Evolutionary conservation across 2,888 invertebrate species (phyloP).

Genomic region (Aleiodes leptofemur): DNA sequence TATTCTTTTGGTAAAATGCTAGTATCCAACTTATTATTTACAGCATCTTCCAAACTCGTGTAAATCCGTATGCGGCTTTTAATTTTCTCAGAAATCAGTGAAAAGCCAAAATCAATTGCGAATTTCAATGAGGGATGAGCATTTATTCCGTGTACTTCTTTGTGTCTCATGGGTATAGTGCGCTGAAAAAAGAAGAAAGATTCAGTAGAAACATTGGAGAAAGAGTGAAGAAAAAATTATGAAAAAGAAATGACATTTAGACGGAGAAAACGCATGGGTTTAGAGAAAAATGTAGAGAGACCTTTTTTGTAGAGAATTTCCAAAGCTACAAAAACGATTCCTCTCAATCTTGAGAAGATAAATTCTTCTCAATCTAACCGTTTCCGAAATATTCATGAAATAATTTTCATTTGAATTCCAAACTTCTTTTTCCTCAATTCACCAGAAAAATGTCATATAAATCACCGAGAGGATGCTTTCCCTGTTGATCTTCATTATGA

Average conservation of each 20-base stretch:
- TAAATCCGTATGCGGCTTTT: slow-evolving; percentile 83
- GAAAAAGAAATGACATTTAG: no score
- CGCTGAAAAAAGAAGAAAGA: slow-evolving; percentile 75
- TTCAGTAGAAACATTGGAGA: slow-evolving; percentile 1
- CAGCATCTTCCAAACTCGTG: slow-evolving; percentile 79
- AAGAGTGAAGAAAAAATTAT: not conserved
- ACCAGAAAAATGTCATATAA: no score
- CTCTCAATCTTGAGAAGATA: no score
- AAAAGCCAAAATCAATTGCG: slow-evolving; percentile 86
- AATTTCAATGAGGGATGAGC: slow-evolving; percentile 86
- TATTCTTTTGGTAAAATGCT: slow-evolving; percentile 87
- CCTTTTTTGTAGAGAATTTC: no score
- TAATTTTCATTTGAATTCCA: no score
- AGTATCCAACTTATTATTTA: slow-evolving; percentile 78
- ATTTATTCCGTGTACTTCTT: slow-evolving; percentile 86
- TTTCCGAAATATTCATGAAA: no score
- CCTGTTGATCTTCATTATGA: no score
- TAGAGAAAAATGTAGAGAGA: no score
- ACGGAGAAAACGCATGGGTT: no score
- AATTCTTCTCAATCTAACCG: no score
- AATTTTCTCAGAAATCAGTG: slow-evolving; percentile 86
- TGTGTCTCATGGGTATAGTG: slow-evolving; percentile 87
- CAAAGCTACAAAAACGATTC: not conserved
- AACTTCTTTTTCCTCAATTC: no score
- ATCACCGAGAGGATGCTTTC: no score